Conservation (phyloP, 1,140 invertebrate species). For the Eubasilissa regina region DNA sequence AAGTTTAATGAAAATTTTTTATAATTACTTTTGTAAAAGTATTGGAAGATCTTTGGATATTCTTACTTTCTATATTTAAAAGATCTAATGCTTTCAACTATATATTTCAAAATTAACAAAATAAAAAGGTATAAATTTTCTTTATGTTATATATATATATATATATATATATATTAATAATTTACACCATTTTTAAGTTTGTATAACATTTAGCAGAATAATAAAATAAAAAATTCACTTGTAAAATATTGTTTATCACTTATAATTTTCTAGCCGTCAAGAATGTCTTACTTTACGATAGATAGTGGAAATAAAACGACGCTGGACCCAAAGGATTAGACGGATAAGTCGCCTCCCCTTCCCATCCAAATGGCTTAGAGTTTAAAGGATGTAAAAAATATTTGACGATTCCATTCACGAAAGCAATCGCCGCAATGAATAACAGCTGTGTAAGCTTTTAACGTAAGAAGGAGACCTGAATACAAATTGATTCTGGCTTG, state of each 20-base stretch:
- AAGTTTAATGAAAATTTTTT: too few species aligned
- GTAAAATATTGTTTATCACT: not conserved
- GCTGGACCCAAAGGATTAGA: constrained; percentile 31
- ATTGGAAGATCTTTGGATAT: too few species aligned
- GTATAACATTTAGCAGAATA: too few species aligned
- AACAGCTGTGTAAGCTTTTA: constrained; percentile 58
- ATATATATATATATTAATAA: too few species aligned
- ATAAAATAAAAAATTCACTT: too few species aligned
- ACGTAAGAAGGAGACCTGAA: constrained; percentile 56
- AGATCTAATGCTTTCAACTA: too few species aligned
- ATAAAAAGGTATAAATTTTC: too few species aligned
- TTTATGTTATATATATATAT: too few species aligned
- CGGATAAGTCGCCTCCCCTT: constrained; percentile 10
- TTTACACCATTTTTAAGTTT: too few species aligned
- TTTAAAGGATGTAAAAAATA: constrained; percentile 48
- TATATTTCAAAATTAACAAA: too few species aligned
- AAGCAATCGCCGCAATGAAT: constrained; percentile 60
- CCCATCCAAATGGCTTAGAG: constrained; percentile 3
- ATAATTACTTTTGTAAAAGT: too few species aligned
- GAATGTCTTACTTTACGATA: not conserved
- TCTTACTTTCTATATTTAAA: too few species aligned
- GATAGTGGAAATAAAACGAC: constrained; percentile 12
- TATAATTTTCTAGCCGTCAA: not conserved
- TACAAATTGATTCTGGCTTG: constrained; percentile 53
- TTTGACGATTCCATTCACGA: constrained; percentile 58